Evolutionary conservation across 2,888 invertebrate genomes (phyloP), one percentile per base, ranked within the genome.

Genomic region (Adelphocoris suturalis): DNA sequence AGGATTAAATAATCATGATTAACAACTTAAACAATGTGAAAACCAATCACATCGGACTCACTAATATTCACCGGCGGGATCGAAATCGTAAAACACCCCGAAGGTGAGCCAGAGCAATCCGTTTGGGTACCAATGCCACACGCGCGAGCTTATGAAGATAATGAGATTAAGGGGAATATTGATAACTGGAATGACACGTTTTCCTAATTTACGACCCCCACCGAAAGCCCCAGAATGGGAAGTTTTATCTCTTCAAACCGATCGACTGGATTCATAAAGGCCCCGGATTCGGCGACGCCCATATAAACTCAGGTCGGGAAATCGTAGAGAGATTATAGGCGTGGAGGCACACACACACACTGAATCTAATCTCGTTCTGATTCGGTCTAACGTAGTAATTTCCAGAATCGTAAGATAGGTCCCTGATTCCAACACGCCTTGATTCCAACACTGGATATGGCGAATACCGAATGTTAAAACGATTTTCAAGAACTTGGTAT

Each of bases 121-220:
- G 61, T 61, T 14, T 9, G 9, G 61, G 61, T 19, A 61, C 16
- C 61, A n/a, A 1, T 9, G 19, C 61, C 19, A 14, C n/a, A 61
- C 14, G 61, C n/a, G 61, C 19, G 61, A 16, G 61, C 19, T 19
- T 61, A 61, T 9, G 61, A 19, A 61, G 61, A 61, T 61, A 61
- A 61, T 61, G 61, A 16, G 61, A 61, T 61, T 61, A 61, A 61
- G 61, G 61, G 61, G 61, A 61, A 61, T 61, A 61, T 61, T 61
- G 61, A 61, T 61, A 61, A 61, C 61, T n/a, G 19, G 61, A 61
- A 61, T 61, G 61, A 61, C 61, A 61, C 61, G 61, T 61, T n/a
- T 61, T 61, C 19, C 2, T 61, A 61, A 61, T 61, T 61, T 61
- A 61, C 61, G 61, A 61, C n/a, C 61, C 61, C 61, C 61, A n/a